These are phyloP conservation scores for Heliothis peltigera DNA, from an alignment of 2,888 invertebrate species.

Conservation along the genomic window DNA sequence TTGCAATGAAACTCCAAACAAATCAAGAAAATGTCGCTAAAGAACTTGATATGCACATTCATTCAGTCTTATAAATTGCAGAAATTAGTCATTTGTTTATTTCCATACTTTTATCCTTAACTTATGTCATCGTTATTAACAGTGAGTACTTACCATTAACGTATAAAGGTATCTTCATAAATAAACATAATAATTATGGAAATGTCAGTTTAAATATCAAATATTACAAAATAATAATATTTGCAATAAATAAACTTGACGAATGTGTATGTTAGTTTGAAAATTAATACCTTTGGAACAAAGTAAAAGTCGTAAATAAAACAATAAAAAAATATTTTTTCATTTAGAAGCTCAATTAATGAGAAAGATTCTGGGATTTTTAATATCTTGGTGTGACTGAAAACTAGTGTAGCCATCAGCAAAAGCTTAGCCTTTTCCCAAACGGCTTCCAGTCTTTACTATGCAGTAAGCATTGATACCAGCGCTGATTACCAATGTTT, in stretches of 20 bases:
- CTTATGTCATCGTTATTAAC: conserved; percentile 37
- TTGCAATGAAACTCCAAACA: conserved; percentile 20
- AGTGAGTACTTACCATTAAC: conserved; percentile 10
- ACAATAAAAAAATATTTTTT: too few relatives aligned
- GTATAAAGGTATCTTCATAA: conserved; percentile 11
- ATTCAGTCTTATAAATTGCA: not conserved
- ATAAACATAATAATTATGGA: conserved; percentile 30
- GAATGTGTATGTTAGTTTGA: too few relatives aligned
- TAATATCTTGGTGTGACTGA: too few relatives aligned
- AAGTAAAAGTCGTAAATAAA: too few relatives aligned
- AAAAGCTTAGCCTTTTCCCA: too few relatives aligned
- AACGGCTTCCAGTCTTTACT: too few relatives aligned
- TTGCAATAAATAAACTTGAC: conserved; percentile 26
- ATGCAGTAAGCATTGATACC: too few relatives aligned
- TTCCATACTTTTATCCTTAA: conserved; percentile 15
- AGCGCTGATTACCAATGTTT: too few relatives aligned
- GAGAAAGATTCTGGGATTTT: too few relatives aligned
- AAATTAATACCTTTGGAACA: too few relatives aligned
- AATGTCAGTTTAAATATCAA: conserved; percentile 27
- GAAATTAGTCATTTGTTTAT: conserved; percentile 33
- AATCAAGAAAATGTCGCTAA: not conserved
- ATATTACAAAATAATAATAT: conserved; percentile 29
- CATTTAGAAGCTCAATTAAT: too few relatives aligned
- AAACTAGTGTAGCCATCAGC: too few relatives aligned
- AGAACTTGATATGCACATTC: not conserved